Evolutionary conservation across 2,113 vertebrate species (phyloP), one percentile per base, ranked within the genome.

Genomic region (Oreochromis tanganicae): DNA sequence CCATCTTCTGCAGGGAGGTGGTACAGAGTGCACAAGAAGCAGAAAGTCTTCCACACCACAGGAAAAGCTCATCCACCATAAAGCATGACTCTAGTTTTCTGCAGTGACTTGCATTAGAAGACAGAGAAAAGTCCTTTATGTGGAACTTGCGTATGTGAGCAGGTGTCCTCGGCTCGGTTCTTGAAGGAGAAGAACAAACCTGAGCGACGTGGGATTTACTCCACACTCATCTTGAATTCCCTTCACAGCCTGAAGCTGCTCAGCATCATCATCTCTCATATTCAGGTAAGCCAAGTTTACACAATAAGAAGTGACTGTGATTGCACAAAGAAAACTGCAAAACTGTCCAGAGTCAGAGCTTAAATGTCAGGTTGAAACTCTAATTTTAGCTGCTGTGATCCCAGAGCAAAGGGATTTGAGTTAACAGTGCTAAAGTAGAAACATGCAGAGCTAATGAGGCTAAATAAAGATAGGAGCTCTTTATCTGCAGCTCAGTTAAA

Each of bases 341-440:
- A 32, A 19, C 16, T 63, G 59, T 41, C 1, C 14, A 9, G 34
- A 21, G 78, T 29, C 6, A 27, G 13, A 83, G 66, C 50, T 90
- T 29, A 78, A 80, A 78, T 9, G 48, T 29, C 6, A 5, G 24
- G 59, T 3, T 78, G 50, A 9, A 87, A 84, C 14, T 85, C 94
- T 93, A 92, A 89, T 82, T 91, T 93, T 90, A 92, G 92, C 41
- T 1, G 11, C 16, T 32, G 24, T 91, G 93, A 94, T 93, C 94
- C 89, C 71, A 17, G 55, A 82, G 82, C 88, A 46, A 68, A 68
- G 93, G 93, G 94, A 93, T 95, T 93, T 90, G 78, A 89, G 88
- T 81, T 32, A 73, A 85, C 83, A 5, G 83, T n/a, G 81, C 71
- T 83, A 9, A 80, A 83, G 90, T 29, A 17, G 84, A 84, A 59